Percentiles rank a stretch among this genome's conserved stretches.
These are phyloP conservation scores for Lepidurus apus DNA, from an alignment of 1,140 invertebrate genomes.

Conservation along the genomic window DNA sequence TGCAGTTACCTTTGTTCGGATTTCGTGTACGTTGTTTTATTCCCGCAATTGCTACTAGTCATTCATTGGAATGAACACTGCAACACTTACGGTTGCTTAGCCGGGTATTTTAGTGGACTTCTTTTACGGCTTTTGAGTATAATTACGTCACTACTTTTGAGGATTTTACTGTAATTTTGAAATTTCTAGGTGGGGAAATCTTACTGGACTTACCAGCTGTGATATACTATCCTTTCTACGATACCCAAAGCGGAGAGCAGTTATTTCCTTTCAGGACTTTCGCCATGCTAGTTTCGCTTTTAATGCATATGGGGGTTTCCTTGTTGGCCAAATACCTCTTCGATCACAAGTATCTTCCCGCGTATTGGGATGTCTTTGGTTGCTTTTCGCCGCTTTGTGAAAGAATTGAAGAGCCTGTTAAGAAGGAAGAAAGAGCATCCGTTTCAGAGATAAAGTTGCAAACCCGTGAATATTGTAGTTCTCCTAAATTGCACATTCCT, in stretches of 20 bases:
- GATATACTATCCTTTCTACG: conserved; percentile 30
- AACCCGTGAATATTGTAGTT: neutral
- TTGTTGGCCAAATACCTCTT: conserved; percentile 50
- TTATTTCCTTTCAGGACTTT: conserved; percentile 56
- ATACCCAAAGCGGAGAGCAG: conserved; percentile 49
- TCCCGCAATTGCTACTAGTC: conserved; percentile 58
- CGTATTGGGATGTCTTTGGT: conserved; percentile 30
- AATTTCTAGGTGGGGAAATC: conserved; percentile 31
- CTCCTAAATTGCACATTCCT: neutral
- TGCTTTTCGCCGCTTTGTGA: conserved; percentile 1
- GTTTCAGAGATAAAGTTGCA: neutral
- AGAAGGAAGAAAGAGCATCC: neutral
- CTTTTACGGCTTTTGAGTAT: conserved; percentile 47
- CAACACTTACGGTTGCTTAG: conserved; percentile 59
- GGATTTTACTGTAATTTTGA: neutral
- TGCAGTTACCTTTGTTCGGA: conserved; percentile 53
- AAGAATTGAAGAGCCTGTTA: neutral
- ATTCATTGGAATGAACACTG: conserved; percentile 50
- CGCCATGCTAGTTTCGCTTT: conserved; percentile 56
- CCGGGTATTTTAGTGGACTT: conserved; percentile 51
- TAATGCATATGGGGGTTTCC: conserved; percentile 53
- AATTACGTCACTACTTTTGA: neutral
- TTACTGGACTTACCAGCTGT: conserved; percentile 27
- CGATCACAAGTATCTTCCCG: neutral
- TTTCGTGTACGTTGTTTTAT: conserved; percentile 60